Evolutionary conservation across 2,797 vertebrate genomes (phyloP), one percentile per base, ranked within the genome.

Genomic region (Knipowitschia caucasica): DNA sequence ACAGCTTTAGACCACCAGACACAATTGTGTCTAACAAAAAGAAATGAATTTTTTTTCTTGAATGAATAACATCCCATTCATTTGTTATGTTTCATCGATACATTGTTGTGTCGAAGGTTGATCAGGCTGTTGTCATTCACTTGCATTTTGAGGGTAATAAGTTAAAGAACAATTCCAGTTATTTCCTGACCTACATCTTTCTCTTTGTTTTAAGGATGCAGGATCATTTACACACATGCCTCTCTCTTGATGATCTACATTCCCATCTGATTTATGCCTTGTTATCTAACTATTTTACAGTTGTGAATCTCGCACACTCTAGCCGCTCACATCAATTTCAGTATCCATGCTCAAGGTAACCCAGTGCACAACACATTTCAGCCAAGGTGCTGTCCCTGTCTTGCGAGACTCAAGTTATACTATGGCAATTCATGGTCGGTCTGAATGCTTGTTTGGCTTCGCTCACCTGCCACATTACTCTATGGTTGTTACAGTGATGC

Each of bases 11-110:
- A 49, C 18, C 36, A 65, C 51, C 44, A 67, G 63, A 69, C 23
- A n/a, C n/a, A n/a, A 31, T 26, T 12, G 47, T 34, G 43, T 69
- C 59, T 68, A 62, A 56, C 68, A 64, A 5, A 20, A 20, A 29
- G 67, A 47, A 34, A 51, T 38, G 9, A 9, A 7, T 23, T 15
- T 51, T 6, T 61, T 50, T 54, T 53, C 10, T 46, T 50, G 24
- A 62, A 23, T 40, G 56, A 18, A 18, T 38, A 52, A 18, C 24
- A 39, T 18, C 33, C 34, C 24, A 38, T 26, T 51, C 15, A 26
- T 51, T 17, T 27, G 62, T 40, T 63, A 38, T 18, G 31, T 30
- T 5, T 10, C 26, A 30, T 47, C 45, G 6, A n/a, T 31, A 47
- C 30, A 47, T 1, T n/a, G 39, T 24, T 67, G 50, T 53, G 15